Evolutionary conservation across 2,113 vertebrate genomes (phyloP), one percentile per base, ranked within the genome.

Genomic region (Cynocephalus volans): DNA sequence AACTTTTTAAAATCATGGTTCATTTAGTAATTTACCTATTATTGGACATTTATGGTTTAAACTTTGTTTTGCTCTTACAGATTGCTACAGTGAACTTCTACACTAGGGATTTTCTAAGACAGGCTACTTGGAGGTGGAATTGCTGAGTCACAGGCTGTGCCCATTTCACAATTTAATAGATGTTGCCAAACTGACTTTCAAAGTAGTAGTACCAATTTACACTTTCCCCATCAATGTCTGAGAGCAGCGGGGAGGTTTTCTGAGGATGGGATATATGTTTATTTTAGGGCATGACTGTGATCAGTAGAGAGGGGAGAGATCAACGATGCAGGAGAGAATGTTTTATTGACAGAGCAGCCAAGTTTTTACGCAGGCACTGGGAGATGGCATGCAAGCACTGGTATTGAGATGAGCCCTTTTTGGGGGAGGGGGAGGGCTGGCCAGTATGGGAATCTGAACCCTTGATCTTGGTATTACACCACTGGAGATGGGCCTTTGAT

Each of bases 171-270:
- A 56, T 76, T 65, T n/a, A 80, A 15, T 60, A 54, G 58, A 10
- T 70, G 6, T 62, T 62, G 33, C 28, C 73, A 67, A 2, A 19
- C 36, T 69, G 76, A 52, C 48, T 87, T 73, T 52, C 65, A 58
- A 18, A 48, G 50, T 41, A 50, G 60, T 69, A 33, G 33, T 52
- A 28, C 65, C 65, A 65, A 0, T 17, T 33, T 28, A 28, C 13
- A 31, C 18, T 69, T 89, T 28, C 36, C n/a, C 33, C 54, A 33
- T 92, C 24, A 6, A 41, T 45, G 33, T 52, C 1, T 45, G 73
- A 75, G 48, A 86, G 70, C 64, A 45, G 58, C 62, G 72, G 28
- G 48, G 28, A 93, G 45, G 36, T 84, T 81, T 96, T 75, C 76
- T 94, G 69, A 91, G 88, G 70, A 26, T 76, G n/a, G 45, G 24